These are phyloP conservation scores for Mamestra configurata DNA, from an alignment of 1,140 invertebrate species.

Conservation along the genomic window DNA sequence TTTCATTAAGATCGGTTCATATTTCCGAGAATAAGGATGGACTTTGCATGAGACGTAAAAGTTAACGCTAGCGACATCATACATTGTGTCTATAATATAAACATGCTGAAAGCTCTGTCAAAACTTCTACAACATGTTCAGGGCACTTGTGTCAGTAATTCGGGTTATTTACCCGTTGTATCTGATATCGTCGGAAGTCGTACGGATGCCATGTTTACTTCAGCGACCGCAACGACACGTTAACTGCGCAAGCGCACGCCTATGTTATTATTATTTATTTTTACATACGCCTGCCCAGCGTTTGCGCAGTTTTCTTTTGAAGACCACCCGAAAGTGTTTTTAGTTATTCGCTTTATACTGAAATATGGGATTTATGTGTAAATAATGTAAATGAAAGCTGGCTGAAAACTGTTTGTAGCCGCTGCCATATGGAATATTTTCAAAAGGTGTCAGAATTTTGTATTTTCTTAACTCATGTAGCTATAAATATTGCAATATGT, in stretches of 20 bases:
- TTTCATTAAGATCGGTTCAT: too few relatives aligned
- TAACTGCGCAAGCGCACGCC: constrained; percentile 56
- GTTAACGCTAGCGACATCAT: too few relatives aligned
- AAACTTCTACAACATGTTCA: neutral
- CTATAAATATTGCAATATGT: too few relatives aligned
- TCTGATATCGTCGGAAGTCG: constrained; percentile 71
- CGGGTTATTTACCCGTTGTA: constrained; percentile 44
- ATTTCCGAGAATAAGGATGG: too few relatives aligned
- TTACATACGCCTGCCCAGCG: constrained; percentile 61
- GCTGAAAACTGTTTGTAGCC: neutral
- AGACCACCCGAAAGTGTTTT: constrained; percentile 73
- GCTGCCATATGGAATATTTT: neutral
- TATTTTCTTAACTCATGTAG: too few relatives aligned
- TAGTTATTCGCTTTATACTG: constrained; percentile 6
- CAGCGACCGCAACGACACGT: constrained; percentile 72
- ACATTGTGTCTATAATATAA: neutral
- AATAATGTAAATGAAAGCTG: neutral
- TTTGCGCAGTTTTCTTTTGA: constrained; percentile 61
- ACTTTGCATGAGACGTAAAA: too few relatives aligned
- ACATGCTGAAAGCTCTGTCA: neutral
- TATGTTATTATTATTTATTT: constrained; percentile 80
- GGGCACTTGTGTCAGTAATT: constrained; percentile 23
- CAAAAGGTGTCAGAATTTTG: neutral
- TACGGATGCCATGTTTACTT: constrained; percentile 81
- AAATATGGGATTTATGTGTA: neutral